A percentile compares a stretch with the other conserved stretches of the same genome.
Conservation (phyloP, 2,797 vertebrate species). For the Staurois parvus region DNA sequence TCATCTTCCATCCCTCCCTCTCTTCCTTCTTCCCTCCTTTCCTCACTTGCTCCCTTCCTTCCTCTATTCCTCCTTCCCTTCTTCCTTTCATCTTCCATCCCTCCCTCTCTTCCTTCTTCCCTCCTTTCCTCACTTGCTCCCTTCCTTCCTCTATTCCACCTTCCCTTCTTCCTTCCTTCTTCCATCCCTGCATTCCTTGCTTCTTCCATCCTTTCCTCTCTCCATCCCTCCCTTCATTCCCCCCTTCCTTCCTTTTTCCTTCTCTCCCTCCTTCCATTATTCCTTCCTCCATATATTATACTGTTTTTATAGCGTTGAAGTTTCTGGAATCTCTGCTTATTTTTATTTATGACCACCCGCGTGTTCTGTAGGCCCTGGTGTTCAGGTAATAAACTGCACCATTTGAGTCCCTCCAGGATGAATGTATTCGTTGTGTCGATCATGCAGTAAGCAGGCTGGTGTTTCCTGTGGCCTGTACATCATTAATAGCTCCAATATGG, state of each 20-base stretch:
- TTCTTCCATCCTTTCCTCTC: too few species aligned
- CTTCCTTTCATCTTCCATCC: too few species aligned
- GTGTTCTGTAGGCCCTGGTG: conserved; percentile 15
- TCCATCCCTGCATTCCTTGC: too few species aligned
- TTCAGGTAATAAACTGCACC: conserved; percentile 33
- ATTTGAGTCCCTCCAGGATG: conserved; percentile 31
- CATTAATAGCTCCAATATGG: conserved; percentile 45
- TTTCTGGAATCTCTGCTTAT: not conserved
- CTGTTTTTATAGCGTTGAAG: not conserved
- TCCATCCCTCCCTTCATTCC: too few species aligned
- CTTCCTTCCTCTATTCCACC: too few species aligned
- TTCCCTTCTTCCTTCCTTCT: too few species aligned
- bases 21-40: too few species aligned
- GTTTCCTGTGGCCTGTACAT: conserved; percentile 23
- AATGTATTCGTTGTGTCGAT: conserved; percentile 39
- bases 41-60: not conserved
- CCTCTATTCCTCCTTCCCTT: not conserved
- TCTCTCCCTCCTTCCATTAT: too few species aligned
- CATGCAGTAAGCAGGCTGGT: conserved; percentile 1
- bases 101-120: not conserved
- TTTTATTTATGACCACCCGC: conserved; percentile 25
- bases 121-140: not conserved
- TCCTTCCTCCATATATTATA: too few species aligned
- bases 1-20: too few species aligned
- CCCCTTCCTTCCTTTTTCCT: too few species aligned